Evolutionary conservation across 2,113 vertebrate species (phyloP).

Genomic region (Perca flavescens): DNA sequence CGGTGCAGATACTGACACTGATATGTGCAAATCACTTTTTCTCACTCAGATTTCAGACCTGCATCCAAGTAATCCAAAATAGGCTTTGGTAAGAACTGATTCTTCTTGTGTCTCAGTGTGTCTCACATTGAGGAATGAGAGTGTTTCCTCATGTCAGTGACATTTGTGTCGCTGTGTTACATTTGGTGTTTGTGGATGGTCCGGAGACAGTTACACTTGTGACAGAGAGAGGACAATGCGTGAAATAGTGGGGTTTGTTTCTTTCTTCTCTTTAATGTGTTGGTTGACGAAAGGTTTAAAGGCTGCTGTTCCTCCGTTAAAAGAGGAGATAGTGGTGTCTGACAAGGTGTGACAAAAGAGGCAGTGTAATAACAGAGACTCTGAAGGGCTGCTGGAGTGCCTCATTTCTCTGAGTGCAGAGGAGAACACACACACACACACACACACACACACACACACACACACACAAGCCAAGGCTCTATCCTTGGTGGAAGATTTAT

Average conservation of each 20-base stretch:
- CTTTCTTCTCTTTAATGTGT: constrained; percentile 18
- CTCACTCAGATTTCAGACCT: background rate
- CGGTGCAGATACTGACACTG: background rate
- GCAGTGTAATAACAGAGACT: constrained; percentile 53
- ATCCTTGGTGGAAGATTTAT: constrained; percentile 49
- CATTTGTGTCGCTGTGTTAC: constrained; percentile 34
- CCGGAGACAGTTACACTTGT: constrained; percentile 14
- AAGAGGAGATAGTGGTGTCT: constrained; percentile 62
- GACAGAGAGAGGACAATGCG: constrained; percentile 37
- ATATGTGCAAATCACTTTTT: background rate
- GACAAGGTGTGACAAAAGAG: constrained; percentile 77
- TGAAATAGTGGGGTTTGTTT: constrained; percentile 31
- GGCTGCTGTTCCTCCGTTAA: constrained; percentile 38
- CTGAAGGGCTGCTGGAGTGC: constrained; percentile 67
- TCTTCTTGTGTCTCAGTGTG: background rate
- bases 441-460: constrained; percentile 41
- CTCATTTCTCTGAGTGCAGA: constrained; percentile 58
- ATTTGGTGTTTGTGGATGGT: constrained; percentile 17
- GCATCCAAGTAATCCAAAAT: background rate
- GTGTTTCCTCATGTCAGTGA: constrained; percentile 28
- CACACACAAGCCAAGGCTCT: constrained; percentile 22
- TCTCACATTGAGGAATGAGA: background rate
- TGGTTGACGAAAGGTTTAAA: constrained; percentile 63
- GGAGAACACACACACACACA: constrained; percentile 44
- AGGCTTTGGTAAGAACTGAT: background rate